Percentiles rank a stretch among this genome's conserved stretches.
phyloP scores from a whole-genome alignment of 2,888 invertebrate species.

The Drosophila infuscata region DNA sequence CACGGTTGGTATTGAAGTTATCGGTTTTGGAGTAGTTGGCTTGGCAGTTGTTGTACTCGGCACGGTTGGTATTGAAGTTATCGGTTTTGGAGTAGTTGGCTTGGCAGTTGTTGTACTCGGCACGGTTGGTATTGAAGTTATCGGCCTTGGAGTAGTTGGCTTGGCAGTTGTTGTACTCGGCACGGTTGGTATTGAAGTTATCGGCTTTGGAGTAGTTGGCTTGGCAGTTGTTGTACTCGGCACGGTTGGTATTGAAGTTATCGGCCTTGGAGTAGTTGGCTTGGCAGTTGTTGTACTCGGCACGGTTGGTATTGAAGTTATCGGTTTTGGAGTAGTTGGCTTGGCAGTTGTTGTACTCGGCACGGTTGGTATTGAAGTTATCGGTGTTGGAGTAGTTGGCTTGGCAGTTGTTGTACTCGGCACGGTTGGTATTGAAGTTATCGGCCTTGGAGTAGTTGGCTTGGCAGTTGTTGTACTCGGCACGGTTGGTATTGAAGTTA shows the following conservation, averaged over 20 bases:
- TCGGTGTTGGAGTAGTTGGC: neutral
- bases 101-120: neutral
- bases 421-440: neutral
- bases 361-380: neutral
- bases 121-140: neutral
- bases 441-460: neutral
- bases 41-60: neutral
- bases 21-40: neutral
- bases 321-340: neutral
- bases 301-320: neutral
- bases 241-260: neutral
- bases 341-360: slow-evolving; percentile 1
- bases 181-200: neutral
- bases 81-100: neutral
- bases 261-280: neutral
- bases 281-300: neutral
- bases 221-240: neutral
- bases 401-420: neutral
- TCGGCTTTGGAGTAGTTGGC: neutral
- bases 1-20: neutral
- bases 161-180: neutral
- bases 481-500: fast-evolving
- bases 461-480: neutral
- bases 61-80: neutral
- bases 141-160: fast-evolving